Conservation (phyloP, 2,888 invertebrate genomes). For the Galerucella nymphaeae region DNA sequence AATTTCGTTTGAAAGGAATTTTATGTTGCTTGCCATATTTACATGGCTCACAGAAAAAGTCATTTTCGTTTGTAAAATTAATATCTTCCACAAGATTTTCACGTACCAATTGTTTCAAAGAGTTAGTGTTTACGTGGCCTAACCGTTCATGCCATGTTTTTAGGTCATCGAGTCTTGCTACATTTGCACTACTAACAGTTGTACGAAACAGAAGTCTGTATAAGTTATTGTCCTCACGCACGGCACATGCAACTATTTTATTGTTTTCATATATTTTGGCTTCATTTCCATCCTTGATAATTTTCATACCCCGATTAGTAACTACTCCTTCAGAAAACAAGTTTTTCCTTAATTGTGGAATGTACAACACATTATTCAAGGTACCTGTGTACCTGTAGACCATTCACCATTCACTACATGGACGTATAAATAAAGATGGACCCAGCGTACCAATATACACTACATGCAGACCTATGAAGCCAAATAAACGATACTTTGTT, state of each 20-base stretch:
- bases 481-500: too few species aligned
- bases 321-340: background rate
- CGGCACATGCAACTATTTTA: background rate
- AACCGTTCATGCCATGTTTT: background rate
- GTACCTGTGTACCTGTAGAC: too few species aligned
- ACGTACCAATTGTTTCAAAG: too few species aligned
- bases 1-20: background rate
- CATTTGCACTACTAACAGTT: background rate
- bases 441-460: too few species aligned
- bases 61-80: too few species aligned
- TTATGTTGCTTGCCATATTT: background rate
- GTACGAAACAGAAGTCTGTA: too few species aligned
- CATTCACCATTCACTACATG: background rate
- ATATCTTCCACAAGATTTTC: too few species aligned
- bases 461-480: too few species aligned
- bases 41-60: background rate
- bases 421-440: too few species aligned
- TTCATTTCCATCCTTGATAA: background rate
- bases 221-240: background rate
- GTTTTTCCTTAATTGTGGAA: background rate
- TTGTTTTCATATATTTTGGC: background rate
- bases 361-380: background rate
- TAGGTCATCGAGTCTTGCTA: background rate
- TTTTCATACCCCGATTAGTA: background rate
- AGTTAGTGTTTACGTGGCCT: background rate